phyloP scores from a whole-genome alignment of 2,888 invertebrate genomes.

The Chesias legatella region DNA sequence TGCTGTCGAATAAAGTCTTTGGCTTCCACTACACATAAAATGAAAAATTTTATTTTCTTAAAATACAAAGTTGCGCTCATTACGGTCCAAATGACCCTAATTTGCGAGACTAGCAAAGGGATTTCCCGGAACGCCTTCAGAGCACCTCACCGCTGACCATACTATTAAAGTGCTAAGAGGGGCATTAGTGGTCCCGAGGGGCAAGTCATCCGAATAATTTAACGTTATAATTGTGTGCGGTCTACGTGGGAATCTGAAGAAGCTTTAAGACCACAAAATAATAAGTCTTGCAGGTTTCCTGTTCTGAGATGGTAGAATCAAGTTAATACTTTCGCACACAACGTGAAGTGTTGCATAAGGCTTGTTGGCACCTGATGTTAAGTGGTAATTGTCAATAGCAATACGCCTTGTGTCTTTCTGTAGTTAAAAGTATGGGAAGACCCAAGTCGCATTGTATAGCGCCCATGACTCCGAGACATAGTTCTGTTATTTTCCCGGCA shows the following conservation, averaged over 20 bases:
- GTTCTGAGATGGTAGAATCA: no score
- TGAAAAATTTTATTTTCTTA: conserved; percentile 8
- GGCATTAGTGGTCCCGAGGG: conserved; percentile 71
- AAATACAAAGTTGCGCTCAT: not conserved
- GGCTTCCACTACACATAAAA: no score
- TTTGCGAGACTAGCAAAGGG: conserved; percentile 75
- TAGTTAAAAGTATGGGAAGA: no score
- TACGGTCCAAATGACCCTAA: conserved; percentile 44
- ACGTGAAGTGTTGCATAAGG: not conserved
- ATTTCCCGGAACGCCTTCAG: conserved; percentile 64
- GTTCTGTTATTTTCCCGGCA: no score
- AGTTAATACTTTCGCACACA: not conserved
- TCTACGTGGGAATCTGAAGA: conserved; percentile 39
- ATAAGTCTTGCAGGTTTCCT: no score
- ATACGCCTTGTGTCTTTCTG: no score
- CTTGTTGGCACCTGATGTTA: no score
- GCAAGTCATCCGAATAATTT: conserved; percentile 72
- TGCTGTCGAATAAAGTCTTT: no score
- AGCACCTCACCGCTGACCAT: conserved; percentile 66
- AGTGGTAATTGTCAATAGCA: no score
- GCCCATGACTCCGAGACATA: no score
- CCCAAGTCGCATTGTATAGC: no score
- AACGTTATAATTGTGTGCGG: conserved; percentile 67
- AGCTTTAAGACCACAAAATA: no score
- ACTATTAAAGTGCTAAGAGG: conserved; percentile 80